These are phyloP conservation scores for Lasioglossum villosulum DNA, from an alignment of 2,888 invertebrate genomes.

Conservation along the genomic window DNA sequence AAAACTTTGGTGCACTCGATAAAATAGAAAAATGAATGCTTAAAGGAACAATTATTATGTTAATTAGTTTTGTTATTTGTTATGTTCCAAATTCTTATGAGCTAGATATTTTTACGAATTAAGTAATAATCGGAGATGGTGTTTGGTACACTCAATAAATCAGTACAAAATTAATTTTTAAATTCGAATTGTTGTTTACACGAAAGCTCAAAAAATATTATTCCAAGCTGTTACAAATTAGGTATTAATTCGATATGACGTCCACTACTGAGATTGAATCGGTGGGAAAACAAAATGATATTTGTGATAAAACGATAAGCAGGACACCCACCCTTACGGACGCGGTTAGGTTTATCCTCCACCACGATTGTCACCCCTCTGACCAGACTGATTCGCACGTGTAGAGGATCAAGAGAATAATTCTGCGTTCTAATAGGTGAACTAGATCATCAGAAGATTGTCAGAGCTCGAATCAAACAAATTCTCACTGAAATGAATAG, in stretches of 20 bases:
- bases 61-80: neutral
- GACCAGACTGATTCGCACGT: constrained; percentile 45
- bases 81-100: neutral
- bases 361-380: constrained; percentile 16
- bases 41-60: neutral
- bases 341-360: constrained; percentile 37
- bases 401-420: constrained; percentile 53
- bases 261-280: neutral
- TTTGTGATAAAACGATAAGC: constrained; percentile 16
- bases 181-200: neutral
- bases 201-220: neutral
- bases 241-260: constrained; percentile 9
- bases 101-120: neutral
- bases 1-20: neutral
- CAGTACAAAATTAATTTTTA: neutral
- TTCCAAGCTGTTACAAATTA: constrained; percentile 27
- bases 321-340: neutral
- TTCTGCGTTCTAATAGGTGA: constrained; percentile 34
- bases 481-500: too few relatives aligned
- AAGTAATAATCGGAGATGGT: neutral
- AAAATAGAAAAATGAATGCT: neutral
- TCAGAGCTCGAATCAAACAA: too few relatives aligned
- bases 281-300: constrained; percentile 6
- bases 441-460: neutral
- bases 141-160: neutral